Conservation (phyloP, 2,888 invertebrate species). For the Macropis europaea region DNA sequence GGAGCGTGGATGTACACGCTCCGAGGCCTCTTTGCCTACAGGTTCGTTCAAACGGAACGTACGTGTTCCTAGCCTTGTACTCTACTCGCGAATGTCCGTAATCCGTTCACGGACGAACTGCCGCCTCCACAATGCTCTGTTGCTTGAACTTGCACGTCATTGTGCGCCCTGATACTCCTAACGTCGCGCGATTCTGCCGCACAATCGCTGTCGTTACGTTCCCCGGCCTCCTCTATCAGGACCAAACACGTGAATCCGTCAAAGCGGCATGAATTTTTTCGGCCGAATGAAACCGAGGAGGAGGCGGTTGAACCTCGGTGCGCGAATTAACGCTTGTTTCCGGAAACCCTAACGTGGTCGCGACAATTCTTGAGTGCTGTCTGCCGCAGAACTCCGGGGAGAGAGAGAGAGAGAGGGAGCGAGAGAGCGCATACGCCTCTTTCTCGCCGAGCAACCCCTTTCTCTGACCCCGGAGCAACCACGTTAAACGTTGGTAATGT, state of each 20-base stretch:
- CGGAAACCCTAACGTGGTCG: constrained; percentile 78
- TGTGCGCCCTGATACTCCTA: constrained; percentile 44
- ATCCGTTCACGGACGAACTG: constrained; percentile 63
- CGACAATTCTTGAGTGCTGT: constrained; percentile 80
- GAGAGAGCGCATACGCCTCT: constrained; percentile 43
- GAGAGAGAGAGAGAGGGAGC: constrained; percentile 9
- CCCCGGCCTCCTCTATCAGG: constrained; percentile 21
- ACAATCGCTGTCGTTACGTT: constrained; percentile 22
- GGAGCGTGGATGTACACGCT: constrained; percentile 66
- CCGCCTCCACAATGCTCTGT: constrained; percentile 56
- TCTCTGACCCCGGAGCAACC: constrained; percentile 76
- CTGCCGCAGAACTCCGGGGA: constrained; percentile 74
- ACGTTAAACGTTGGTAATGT: constrained; percentile 80
- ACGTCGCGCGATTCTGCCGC: constrained; percentile 35
- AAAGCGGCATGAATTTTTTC: too few species aligned
- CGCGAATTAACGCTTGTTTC: constrained; percentile 78
- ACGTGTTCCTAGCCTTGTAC: constrained; percentile 52
- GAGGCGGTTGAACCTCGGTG: too few species aligned
- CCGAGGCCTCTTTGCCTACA: constrained; percentile 72
- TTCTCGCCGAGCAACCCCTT: constrained; percentile 64
- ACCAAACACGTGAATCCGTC: too few species aligned
- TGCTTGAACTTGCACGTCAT: constrained; percentile 58
- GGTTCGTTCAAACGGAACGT: constrained; percentile 68
- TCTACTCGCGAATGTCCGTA: constrained; percentile 54
- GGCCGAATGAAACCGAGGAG: too few species aligned